Conservation (phyloP, 1,140 invertebrate genomes). For the Trypoxylus dichotomus region DNA sequence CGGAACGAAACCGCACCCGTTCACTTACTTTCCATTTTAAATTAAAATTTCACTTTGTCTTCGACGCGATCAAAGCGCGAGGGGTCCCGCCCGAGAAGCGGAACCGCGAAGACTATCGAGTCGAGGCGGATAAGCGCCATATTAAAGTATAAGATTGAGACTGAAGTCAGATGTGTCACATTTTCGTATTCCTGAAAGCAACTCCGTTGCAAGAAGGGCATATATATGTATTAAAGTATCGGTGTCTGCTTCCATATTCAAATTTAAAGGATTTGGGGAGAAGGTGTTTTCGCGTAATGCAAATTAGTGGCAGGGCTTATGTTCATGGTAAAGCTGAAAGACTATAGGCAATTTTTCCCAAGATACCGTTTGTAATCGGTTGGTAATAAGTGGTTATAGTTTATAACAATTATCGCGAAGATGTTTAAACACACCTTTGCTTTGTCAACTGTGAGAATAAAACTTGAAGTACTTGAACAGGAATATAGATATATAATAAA, state of each 20-base stretch:
- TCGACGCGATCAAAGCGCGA: conserved; percentile 41
- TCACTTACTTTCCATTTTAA: conserved; percentile 44
- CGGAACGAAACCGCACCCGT: conserved; percentile 40
- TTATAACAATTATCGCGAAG: no score
- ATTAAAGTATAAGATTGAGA: conserved; percentile 12
- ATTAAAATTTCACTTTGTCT: conserved; percentile 47
- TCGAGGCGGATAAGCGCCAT: neutral
- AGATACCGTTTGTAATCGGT: no score
- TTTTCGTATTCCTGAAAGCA: neutral
- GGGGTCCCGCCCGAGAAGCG: neutral
- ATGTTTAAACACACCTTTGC: no score
- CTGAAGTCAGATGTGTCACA: neutral
- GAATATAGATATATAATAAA: no score
- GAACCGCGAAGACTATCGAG: neutral
- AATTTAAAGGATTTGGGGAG: neutral
- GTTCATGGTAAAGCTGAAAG: no score
- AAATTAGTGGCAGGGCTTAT: no score
- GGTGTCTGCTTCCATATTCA: neutral
- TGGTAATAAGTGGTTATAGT: no score
- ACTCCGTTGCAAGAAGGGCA: neutral
- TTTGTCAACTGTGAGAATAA: no score
- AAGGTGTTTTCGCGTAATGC: no score
- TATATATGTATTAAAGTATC: neutral
- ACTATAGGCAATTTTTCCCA: no score
- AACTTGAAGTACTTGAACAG: no score